A percentile compares a stretch with the other conserved stretches of the same genome.
These are phyloP conservation scores for Spea multiplicata DNA, from an alignment of 2,113 vertebrate genomes.

Conservation along the genomic window DNA sequence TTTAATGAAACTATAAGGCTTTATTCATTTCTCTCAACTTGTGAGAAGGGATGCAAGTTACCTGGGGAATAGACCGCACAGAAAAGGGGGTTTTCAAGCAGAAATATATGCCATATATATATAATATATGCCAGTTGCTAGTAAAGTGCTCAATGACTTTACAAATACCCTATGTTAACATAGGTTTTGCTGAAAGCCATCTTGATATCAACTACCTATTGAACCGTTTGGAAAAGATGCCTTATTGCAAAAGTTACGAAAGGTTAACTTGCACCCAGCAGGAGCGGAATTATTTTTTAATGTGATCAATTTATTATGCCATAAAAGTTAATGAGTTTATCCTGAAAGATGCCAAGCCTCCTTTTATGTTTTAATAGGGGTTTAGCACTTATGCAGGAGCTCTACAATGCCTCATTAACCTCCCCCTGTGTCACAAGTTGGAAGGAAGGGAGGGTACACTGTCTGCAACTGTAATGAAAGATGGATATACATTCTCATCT, in stretches of 20 bases:
- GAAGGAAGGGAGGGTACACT: conserved; percentile 6
- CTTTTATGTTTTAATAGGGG: conserved; percentile 73
- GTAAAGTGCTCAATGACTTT: conserved; percentile 13
- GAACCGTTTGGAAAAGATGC: conserved; percentile 5
- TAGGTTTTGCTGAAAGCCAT: conserved; percentile 18
- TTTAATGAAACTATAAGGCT: no score
- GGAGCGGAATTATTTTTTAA: conserved; percentile 72
- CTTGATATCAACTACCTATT: conserved; percentile 17
- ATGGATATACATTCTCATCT: conserved; percentile 36
- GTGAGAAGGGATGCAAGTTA: no score
- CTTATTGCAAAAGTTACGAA: not conserved
- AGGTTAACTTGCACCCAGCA: conserved; percentile 61
- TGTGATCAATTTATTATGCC: conserved; percentile 75
- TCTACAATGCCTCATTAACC: conserved; percentile 62
- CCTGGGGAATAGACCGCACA: no score
- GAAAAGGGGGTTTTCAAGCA: no score
- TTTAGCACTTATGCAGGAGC: conserved; percentile 62
- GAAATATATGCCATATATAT: no score
- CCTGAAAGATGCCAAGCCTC: conserved; percentile 68
- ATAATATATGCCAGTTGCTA: no score
- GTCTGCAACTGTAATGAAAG: conserved; percentile 39
- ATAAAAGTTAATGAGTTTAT: conserved; percentile 87
- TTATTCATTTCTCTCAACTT: no score
- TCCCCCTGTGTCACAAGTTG: conserved; percentile 43
- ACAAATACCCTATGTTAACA: conserved; percentile 13